Conservation (phyloP, 2,888 invertebrate species). For the Adineta ricciae region DNA sequence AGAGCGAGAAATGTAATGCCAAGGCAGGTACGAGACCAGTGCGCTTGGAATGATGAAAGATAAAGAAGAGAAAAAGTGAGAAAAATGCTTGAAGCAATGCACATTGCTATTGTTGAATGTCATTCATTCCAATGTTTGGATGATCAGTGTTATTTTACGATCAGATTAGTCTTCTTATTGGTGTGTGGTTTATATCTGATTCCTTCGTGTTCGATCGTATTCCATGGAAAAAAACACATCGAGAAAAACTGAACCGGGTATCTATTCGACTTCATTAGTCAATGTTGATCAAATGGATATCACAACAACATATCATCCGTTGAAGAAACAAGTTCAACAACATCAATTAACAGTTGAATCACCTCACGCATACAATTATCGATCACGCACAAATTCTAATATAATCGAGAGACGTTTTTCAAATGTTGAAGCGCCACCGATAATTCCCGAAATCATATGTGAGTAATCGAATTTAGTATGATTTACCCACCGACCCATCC, state of each 20-base stretch:
- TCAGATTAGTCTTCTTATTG: not conserved
- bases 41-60: not conserved
- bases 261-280: not conserved
- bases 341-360: not conserved
- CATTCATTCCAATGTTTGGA: not conserved
- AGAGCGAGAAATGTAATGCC: not conserved
- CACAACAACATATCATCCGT: not conserved
- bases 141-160: not conserved
- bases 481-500: not conserved
- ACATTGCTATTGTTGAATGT: not conserved
- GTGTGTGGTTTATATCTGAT: not conserved
- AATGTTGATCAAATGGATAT: not conserved
- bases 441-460: not conserved
- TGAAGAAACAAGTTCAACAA: not conserved
- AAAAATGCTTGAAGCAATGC: not conserved
- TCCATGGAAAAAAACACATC: not conserved
- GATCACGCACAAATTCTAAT: not conserved
- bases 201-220: not conserved
- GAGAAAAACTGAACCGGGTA: not conserved
- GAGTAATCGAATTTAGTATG: not conserved
- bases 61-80: not conserved
- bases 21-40: not conserved
- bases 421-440: not conserved
- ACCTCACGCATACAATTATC: not conserved
- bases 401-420: constrained; percentile 16